Conservation (phyloP, 2,113 vertebrate genomes). For the Pomatorhinus ruficollis region DNA sequence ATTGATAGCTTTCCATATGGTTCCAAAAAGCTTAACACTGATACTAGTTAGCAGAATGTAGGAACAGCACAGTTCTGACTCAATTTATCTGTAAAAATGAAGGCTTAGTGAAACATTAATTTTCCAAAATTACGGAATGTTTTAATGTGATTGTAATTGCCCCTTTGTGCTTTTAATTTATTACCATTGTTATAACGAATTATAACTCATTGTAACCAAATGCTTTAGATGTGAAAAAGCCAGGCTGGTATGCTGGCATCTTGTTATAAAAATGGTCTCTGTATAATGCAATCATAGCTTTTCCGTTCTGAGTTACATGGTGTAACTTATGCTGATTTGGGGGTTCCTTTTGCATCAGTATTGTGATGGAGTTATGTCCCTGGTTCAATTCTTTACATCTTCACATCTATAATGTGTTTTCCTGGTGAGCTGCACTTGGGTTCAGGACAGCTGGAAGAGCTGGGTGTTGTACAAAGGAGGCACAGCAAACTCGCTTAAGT, state of each 20-base stretch:
- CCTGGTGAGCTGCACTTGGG: background rate
- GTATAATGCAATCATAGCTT: background rate
- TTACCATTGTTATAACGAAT: constrained; percentile 39
- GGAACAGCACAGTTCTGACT: constrained; percentile 24
- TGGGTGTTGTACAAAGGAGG: background rate
- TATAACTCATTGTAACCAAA: constrained; percentile 43
- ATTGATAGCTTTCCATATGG: constrained; percentile 46
- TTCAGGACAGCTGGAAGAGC: background rate
- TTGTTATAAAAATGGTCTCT: background rate
- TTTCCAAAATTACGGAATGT: constrained; percentile 60
- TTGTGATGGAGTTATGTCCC: background rate
- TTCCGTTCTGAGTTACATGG: background rate
- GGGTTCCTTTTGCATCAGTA: background rate
- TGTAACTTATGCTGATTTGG: background rate
- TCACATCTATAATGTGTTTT: background rate
- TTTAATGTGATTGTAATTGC: constrained; percentile 68
- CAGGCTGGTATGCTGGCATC: constrained; percentile 1
- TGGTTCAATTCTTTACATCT: background rate
- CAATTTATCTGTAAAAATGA: constrained; percentile 55
- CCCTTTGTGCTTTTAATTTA: constrained; percentile 67
- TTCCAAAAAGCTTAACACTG: constrained; percentile 22
- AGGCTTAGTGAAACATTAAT: constrained; percentile 59
- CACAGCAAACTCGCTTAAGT: accelerated
- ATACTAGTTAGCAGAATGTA: background rate
- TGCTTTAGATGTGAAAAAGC: constrained; percentile 43